Conservation (phyloP, 2,797 vertebrate genomes). For the Salarias fasciatus region DNA sequence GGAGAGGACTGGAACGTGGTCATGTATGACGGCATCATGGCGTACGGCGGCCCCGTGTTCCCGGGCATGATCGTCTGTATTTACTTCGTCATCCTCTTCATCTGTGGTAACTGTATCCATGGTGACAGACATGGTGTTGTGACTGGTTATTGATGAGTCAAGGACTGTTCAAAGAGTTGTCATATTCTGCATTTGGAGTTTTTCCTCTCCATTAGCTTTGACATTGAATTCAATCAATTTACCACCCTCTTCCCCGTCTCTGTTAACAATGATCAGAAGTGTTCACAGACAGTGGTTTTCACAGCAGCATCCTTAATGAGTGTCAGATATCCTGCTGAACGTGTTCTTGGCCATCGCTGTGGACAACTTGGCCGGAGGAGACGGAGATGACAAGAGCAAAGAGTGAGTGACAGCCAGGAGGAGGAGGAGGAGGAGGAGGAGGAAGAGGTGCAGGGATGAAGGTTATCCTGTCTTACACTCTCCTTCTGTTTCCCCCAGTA, state of each 20-base stretch:
- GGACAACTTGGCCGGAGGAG: constrained; percentile 96
- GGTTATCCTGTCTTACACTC: neutral
- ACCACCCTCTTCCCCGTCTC: too few relatives aligned
- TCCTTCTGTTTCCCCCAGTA: constrained; percentile 47
- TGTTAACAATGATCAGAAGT: too few relatives aligned
- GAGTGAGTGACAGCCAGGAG: constrained; percentile 86
- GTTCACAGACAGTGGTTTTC: too few relatives aligned
- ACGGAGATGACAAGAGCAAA: constrained; percentile 89
- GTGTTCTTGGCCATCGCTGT: constrained; percentile 99
- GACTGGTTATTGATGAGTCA: too few relatives aligned
- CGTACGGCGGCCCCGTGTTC: constrained; percentile 81
- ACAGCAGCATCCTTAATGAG: constrained; percentile 35
- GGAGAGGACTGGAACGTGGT: constrained; percentile 85
- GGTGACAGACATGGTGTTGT: neutral
- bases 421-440: constrained; percentile 48
- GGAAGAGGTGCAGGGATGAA: constrained; percentile 26
- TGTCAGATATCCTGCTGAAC: constrained; percentile 94
- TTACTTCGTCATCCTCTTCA: constrained; percentile 86
- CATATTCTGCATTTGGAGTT: too few relatives aligned
- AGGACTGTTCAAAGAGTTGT: too few relatives aligned
- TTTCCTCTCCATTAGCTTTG: too few relatives aligned
- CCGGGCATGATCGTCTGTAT: constrained; percentile 84
- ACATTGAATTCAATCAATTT: too few relatives aligned
- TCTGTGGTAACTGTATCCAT: constrained; percentile 86
- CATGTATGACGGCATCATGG: constrained; percentile 86